Base-by-base conservation (phyloP, 2,113 vertebrate species). In the Glaucidium brasilianum region DNA sequence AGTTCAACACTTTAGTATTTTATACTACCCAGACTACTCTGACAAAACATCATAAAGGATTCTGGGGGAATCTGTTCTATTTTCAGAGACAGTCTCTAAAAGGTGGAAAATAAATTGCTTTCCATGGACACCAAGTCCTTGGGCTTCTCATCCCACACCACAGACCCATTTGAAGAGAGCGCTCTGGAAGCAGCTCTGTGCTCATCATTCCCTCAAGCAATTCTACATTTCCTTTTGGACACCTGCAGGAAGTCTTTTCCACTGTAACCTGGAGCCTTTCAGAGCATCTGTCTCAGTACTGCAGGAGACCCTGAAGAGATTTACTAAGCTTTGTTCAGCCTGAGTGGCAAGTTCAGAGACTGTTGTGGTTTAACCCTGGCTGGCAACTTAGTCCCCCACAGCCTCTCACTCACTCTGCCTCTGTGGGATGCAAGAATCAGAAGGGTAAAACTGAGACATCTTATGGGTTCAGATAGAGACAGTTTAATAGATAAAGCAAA, bases 351-450 rank as follows among this genome's bases (percentile, higher is more conserved):
- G 14, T 69, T 88, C 55, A 77, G 69, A 81, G 11, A 9, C 6
- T 55, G 9, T n/a, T 7, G 0, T 43, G 23, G 37, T 53, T 75
- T 75, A 72, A 55, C 6, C 27, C 6, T 6, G 1, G 2, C 6
- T 0, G 1, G 22, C 25, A 87, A 15, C 27, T 76, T 45, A 76
- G 16, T 26, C 3, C 20, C 4, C 39, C 10, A 6, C 15, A 37
- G 53, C 5, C 22, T 35, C 6, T 66, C 1, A 1, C 10, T 64
- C 20, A 7, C 5, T 37, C 37, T 10, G 5, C 45, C 9, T 15
- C 3, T 3, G 0, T 16, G 14, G 21, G 8, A 22, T 12, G 3
- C 0, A 5, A 4, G 5, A 72, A n/a, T 1, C 34, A 18, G 56
- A 71, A 71, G 9, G 19, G 15, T 69, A 29, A n/a, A 63, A 59